A percentile compares a stretch with the other conserved stretches of the same genome.
Conservation (phyloP, 37 sponge, comb jelly and placozoan species). For the Chondrosia reniformis region DNA sequence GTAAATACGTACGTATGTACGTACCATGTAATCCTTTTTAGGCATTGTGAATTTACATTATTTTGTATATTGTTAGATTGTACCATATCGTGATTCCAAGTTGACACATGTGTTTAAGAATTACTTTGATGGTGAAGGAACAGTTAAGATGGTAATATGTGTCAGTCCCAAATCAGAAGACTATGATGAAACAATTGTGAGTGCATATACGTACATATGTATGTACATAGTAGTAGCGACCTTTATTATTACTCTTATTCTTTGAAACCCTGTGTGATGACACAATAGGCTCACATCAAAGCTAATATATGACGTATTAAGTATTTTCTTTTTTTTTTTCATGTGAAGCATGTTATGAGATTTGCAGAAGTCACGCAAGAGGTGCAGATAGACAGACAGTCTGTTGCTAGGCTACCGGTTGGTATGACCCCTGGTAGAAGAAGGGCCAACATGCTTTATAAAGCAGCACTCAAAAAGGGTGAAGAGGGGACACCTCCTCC, state of each 20-base stretch:
- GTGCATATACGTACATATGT: conserved; percentile 17
- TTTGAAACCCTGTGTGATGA: no score
- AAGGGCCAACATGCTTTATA: conserved; percentile 80
- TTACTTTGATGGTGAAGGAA: conserved; percentile 97
- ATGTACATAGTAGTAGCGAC: no score
- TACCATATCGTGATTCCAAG: conserved; percentile 97
- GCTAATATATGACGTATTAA: no score
- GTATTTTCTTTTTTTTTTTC: neutral
- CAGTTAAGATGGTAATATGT: conserved; percentile 94
- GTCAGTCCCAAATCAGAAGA: conserved; percentile 84
- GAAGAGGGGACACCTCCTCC: neutral
- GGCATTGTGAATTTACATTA: no score
- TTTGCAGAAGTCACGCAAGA: conserved; percentile 99
- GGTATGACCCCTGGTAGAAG: conserved; percentile 82
- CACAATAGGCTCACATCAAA: no score
- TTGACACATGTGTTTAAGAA: conserved; percentile 96
- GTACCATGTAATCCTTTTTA: no score
- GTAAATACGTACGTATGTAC: no score
- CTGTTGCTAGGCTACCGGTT: conserved; percentile 33
- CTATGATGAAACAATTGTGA: conserved; percentile 94
- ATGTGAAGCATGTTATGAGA: conserved; percentile 97
- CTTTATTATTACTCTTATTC: no score
- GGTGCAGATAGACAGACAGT: conserved; percentile 74
- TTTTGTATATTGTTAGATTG: no score
- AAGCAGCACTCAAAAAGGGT: conserved; percentile 60